Evolutionary conservation across 2,888 invertebrate genomes (phyloP).

Genomic region (Trachelus stipa): DNA sequence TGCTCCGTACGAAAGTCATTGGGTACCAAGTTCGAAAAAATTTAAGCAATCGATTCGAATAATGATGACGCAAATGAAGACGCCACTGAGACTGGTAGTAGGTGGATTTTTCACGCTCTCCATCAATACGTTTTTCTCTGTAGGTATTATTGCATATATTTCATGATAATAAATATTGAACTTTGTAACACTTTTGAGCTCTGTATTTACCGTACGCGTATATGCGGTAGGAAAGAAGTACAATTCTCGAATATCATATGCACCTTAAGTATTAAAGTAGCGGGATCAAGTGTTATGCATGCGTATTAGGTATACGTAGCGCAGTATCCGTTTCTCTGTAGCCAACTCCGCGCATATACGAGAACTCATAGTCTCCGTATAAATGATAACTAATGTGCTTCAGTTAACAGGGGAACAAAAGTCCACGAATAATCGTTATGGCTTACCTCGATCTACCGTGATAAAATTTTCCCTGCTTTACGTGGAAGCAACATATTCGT

Average conservation of each 20-base stretch:
- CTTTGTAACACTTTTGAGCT: too few species aligned
- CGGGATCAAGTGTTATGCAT: background rate
- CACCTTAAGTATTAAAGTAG: too few species aligned
- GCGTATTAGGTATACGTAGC: background rate
- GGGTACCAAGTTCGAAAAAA: too few species aligned
- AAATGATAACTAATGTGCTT: background rate
- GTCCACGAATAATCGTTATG: background rate
- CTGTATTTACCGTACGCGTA: too few species aligned
- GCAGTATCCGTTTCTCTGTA: background rate
- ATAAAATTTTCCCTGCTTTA: background rate
- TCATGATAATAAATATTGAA: too few species aligned
- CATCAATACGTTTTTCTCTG: conserved; percentile 10
- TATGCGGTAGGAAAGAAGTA: too few species aligned
- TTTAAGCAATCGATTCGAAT: too few species aligned
- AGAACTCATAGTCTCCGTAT: background rate
- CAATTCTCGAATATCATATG: too few species aligned
- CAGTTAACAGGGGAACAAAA: background rate
- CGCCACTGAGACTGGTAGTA: conserved; percentile 9
- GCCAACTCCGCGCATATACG: background rate
- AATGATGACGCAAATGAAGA: conserved; percentile 16
- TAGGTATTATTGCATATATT: background rate
- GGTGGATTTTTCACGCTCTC: conserved; percentile 9
- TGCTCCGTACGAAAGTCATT: too few species aligned
- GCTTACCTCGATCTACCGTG: background rate
- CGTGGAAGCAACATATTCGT: too few species aligned